phyloP scores from a whole-genome alignment of 2,113 vertebrate species.

The Bujurquina vittata region DNA sequence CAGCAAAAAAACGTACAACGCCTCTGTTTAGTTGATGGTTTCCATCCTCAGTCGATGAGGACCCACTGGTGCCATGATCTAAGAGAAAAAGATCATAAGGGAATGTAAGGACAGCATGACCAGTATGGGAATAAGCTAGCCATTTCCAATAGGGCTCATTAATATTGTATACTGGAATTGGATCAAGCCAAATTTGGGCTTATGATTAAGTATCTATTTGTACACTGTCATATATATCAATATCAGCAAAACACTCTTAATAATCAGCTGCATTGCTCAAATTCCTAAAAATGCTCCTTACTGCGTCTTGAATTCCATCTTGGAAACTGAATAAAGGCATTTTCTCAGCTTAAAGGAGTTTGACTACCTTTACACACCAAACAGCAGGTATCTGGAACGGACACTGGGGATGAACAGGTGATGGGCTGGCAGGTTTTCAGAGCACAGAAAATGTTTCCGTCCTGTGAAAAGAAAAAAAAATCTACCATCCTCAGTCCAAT shows the following conservation, averaged over 20 bases:
- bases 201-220: no score
- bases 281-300: not conserved
- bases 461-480: slow-evolving; percentile 73
- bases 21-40: slow-evolving; percentile 85
- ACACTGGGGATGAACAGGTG: slow-evolving; percentile 83
- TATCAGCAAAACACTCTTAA: not conserved
- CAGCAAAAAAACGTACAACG: slow-evolving; percentile 81
- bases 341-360: slow-evolving; percentile 16
- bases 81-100: not conserved
- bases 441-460: slow-evolving; percentile 94
- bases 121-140: no score
- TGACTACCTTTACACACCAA: slow-evolving; percentile 89
- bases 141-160: not conserved
- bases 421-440: slow-evolving; percentile 90
- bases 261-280: not conserved
- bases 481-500: not conserved
- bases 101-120: not conserved
- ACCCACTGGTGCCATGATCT: slow-evolving; percentile 72
- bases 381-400: slow-evolving; percentile 88
- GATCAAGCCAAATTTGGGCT: no score
- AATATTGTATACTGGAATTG: not conserved
- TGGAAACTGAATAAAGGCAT: slow-evolving; percentile 5
- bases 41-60: slow-evolving; percentile 79
- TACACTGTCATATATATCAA: not conserved
- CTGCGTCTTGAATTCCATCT: not conserved